Evolutionary conservation across 1,140 invertebrate species (phyloP), one percentile per base, ranked within the genome.

Genomic region (Sinonovacula constricta): DNA sequence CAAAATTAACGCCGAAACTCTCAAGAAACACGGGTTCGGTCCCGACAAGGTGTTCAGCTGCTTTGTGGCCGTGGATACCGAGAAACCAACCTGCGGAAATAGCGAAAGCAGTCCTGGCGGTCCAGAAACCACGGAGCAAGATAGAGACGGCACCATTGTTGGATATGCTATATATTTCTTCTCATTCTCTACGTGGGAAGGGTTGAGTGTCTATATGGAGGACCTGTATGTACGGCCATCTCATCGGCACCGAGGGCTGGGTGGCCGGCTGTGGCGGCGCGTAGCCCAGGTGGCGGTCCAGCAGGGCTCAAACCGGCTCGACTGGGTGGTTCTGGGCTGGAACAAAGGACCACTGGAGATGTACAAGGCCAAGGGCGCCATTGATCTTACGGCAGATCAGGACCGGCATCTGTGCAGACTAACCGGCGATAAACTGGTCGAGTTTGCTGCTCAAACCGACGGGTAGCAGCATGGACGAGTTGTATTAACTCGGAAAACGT

Each of bases 271-370:
- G 2, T 94, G 96, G 74, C 88, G 93, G 72, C 88, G 92, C 36
- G 92, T 97, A n/a, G 94, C 94, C 0, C 93, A 95, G 92, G 91
- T 93, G 83, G 94, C 94, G 0, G 79, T 91, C 2, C 85, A 92
- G 2, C 90, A 90, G 0, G 90, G 92, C 3, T 94, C 93, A 82
- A 87, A 82, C 0, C 91, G 94, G 53, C 83, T 97, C 34, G 94
- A 96, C 81, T 96, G 96, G 84, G 92, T 94, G 82, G 95, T 96
- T 0, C 89, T 97, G 7, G 92, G 94, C n/a, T 97, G 96, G 96
- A 97, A 97, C 90, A 93, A 83, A 54, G 60, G 94, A 18, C 94
- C 96, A 0, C 91, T 92, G 12, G 86, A 93, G n/a, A 96, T 97
- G 88, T 97, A 97, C 84, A 92, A 95, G 81, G 89, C 89, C 5